Conservation (phyloP, 1,140 invertebrate genomes). For the Lanistes nyassanus region DNA sequence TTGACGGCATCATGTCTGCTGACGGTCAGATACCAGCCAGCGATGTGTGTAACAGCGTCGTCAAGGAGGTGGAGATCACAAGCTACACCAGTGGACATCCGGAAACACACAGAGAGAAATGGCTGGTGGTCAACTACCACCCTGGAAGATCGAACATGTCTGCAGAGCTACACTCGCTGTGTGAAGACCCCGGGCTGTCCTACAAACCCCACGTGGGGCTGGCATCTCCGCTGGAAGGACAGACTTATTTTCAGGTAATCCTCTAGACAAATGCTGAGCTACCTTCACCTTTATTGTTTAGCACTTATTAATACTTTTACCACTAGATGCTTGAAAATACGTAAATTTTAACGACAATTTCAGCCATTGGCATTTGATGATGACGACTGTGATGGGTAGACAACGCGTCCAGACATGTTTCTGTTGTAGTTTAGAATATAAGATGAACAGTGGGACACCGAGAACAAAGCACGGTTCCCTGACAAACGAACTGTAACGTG, state of each 20-base stretch:
- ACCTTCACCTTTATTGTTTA: too few species aligned
- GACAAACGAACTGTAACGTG: not conserved
- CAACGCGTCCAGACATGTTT: too few species aligned
- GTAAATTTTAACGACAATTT: too few species aligned
- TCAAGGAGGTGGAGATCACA: not conserved
- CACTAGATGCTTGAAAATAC: too few species aligned
- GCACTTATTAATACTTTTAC: too few species aligned
- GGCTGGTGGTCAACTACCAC: slow-evolving; percentile 27
- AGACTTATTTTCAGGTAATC: too few species aligned
- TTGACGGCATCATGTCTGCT: not conserved
- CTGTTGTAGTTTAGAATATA: too few species aligned
- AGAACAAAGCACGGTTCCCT: too few species aligned
- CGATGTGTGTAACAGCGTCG: not conserved
- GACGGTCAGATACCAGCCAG: not conserved
- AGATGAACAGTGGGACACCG: too few species aligned
- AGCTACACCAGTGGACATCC: not conserved
- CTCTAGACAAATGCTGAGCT: not conserved
- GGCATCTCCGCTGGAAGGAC: slow-evolving; percentile 21
- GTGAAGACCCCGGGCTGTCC: slow-evolving; percentile 5
- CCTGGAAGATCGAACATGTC: slow-evolving; percentile 9
- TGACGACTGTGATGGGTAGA: too few species aligned
- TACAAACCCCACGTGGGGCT: slow-evolving; percentile 22
- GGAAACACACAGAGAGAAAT: not conserved
- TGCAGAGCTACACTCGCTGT: not conserved
- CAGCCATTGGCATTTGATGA: too few species aligned